Percentiles rank a stretch among this genome's conserved stretches.
These are phyloP conservation scores for Teleiodes luculella DNA, from an alignment of 2,888 invertebrate species.

Conservation along the genomic window DNA sequence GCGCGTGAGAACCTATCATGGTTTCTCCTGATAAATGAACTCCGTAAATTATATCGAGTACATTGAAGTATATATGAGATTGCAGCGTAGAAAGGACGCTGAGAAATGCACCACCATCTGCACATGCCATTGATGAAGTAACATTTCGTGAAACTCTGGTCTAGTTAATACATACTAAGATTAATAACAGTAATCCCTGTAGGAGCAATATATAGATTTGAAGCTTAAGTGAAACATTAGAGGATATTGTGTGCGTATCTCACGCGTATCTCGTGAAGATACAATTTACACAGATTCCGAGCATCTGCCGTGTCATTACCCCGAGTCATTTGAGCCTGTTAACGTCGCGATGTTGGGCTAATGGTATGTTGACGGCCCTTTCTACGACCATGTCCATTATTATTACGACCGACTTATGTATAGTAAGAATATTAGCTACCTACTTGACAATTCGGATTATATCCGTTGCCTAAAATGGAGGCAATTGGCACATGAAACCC, in stretches of 20 bases:
- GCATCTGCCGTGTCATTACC: constrained; percentile 75
- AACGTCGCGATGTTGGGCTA: constrained; percentile 60
- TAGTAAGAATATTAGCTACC: constrained; percentile 33
- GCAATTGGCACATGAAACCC: not conserved
- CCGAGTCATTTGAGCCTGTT: constrained; percentile 70
- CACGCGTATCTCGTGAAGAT: constrained; percentile 41
- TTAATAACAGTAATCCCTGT: not conserved
- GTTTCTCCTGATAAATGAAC: constrained; percentile 23
- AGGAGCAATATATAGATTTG: not conserved
- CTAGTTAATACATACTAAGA: too few species aligned
- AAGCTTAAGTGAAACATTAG: constrained; percentile 20
- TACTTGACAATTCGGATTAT: constrained; percentile 30
- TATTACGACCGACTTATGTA: constrained; percentile 49
- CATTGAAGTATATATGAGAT: constrained; percentile 17
- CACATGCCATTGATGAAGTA: not conserved
- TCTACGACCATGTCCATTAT: constrained; percentile 56
- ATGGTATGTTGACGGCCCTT: constrained; percentile 59
- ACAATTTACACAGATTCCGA: constrained; percentile 64
- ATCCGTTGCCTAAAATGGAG: not conserved
- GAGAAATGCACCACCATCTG: not conserved
- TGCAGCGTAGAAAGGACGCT: constrained; percentile 5
- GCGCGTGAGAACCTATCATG: constrained; percentile 37
- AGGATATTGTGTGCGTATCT: constrained; percentile 20
- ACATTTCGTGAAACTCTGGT: not conserved
- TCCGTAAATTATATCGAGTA: constrained; percentile 10